A percentile compares a stretch with the other conserved stretches of the same genome.
Conservation (phyloP, 2,113 vertebrate species). For the Donacobius atricapilla region DNA sequence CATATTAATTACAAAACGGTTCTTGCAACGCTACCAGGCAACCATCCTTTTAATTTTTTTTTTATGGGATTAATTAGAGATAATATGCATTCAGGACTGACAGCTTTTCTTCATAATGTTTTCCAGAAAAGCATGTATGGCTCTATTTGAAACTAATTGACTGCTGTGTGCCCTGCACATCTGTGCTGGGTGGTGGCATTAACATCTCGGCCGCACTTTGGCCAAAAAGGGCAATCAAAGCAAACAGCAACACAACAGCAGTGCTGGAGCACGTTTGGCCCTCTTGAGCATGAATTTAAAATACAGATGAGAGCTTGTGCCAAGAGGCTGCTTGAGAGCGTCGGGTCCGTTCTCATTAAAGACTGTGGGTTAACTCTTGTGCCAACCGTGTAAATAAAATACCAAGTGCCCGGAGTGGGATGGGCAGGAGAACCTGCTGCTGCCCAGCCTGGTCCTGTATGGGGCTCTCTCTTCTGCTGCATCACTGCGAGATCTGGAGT, state of each 20-base stretch:
- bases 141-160: neutral
- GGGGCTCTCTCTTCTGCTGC: neutral
- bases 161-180: neutral
- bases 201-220: neutral
- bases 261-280: neutral
- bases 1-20: conserved; percentile 55
- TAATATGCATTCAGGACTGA: conserved; percentile 42
- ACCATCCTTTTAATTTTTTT: conserved; percentile 43
- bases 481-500: accelerated
- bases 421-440: neutral
- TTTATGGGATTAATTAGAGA: conserved; percentile 58
- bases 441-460: neutral
- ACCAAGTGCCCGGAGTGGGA: neutral
- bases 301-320: neutral
- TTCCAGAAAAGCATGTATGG: neutral
- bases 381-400: neutral
- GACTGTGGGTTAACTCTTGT: neutral
- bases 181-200: neutral
- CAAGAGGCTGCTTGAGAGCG: neutral
- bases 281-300: neutral
- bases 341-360: neutral
- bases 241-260: neutral
- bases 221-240: neutral
- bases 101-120: conserved; percentile 36
- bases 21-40: conserved; percentile 24